phyloP scores from a whole-genome alignment of 1,140 invertebrate species.

The Schlechtendalia chinensis region DNA sequence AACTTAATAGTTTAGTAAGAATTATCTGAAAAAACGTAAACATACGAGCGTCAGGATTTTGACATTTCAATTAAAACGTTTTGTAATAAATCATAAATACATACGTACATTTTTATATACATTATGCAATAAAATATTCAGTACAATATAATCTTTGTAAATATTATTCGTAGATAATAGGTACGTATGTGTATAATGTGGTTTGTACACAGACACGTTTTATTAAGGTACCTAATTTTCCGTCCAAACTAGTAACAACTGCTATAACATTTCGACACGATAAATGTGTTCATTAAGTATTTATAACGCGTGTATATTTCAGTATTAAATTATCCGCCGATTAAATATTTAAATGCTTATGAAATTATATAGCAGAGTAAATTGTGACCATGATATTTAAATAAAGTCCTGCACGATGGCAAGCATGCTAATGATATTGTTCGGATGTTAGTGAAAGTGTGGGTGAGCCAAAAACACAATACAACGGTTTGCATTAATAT shows the following conservation, averaged over 20 bases:
- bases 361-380: background rate
- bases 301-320: background rate
- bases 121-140: background rate
- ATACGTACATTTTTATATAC: background rate
- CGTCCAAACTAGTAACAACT: background rate
- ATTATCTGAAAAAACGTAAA: background rate
- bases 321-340: background rate
- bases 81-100: background rate
- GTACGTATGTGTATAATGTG: background rate
- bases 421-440: conserved; percentile 10
- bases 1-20: background rate
- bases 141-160: background rate
- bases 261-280: background rate
- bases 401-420: conserved; percentile 5
- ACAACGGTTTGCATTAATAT: background rate
- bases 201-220: background rate
- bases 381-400: conserved; percentile 34
- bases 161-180: background rate
- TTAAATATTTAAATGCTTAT: background rate
- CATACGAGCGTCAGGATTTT: background rate
- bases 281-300: background rate
- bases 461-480: conserved; percentile 34
- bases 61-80: background rate
- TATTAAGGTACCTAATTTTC: too few relatives aligned
- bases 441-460: conserved; percentile 44